phyloP scores from a whole-genome alignment of 2,888 invertebrate species.

The Ophonus ardosiacus region DNA sequence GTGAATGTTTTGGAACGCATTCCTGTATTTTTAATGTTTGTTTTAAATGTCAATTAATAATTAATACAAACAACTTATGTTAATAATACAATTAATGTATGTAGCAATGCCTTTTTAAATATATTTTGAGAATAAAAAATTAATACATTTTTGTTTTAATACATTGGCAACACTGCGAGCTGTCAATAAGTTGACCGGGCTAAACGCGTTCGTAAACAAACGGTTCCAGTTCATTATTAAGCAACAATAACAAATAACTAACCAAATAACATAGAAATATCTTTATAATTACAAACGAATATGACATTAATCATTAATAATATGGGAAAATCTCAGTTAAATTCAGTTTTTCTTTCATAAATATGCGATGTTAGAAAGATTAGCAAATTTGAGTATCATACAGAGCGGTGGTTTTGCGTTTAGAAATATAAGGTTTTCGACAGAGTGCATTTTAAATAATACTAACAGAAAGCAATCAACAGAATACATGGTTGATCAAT shows the following conservation, averaged over 20 bases:
- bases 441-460: conserved; percentile 49
- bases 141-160: no score
- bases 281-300: neutral
- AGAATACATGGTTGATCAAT: conserved; percentile 72
- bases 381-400: conserved; percentile 54
- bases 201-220: conserved; percentile 34
- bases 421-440: conserved; percentile 27
- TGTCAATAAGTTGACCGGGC: conserved; percentile 47
- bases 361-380: conserved; percentile 56
- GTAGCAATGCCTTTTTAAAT: neutral
- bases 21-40: no score
- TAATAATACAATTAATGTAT: neutral
- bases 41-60: no score
- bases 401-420: conserved; percentile 47
- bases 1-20: no score
- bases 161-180: neutral
- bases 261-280: neutral
- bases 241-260: no score
- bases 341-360: conserved; percentile 34
- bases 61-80: neutral
- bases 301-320: neutral
- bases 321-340: conserved; percentile 55
- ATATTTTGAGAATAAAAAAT: no score
- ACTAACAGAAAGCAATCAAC: conserved; percentile 68
- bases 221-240: neutral